These are phyloP conservation scores for Theodoxus fluviatilis DNA, from an alignment of 2,888 invertebrate genomes.

Conservation along the genomic window DNA sequence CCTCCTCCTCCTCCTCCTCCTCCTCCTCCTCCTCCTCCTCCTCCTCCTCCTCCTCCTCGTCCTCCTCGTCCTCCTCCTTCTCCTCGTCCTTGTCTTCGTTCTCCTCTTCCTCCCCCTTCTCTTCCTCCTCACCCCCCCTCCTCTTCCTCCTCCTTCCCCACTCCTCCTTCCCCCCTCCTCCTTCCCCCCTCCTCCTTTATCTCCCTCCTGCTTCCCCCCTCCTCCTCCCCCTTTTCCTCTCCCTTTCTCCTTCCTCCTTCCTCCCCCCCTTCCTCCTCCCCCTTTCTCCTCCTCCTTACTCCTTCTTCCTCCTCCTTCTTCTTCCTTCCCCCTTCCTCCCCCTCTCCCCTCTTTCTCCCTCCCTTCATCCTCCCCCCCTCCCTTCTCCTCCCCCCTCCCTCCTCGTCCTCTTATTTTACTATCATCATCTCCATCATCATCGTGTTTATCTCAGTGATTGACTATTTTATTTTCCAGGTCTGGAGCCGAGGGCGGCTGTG, in stretches of 20 bases:
- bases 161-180: not conserved
- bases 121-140: too few species aligned
- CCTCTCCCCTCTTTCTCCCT: not conserved
- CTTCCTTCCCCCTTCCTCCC: constrained; percentile 12
- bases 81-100: too few species aligned
- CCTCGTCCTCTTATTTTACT: not conserved
- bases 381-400: not conserved
- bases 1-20: too few species aligned
- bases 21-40: too few species aligned
- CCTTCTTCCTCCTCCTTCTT: not conserved
- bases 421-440: not conserved
- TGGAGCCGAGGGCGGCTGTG: too few species aligned
- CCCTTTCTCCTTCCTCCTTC: not conserved
- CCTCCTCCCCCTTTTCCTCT: not conserved
- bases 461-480: too few species aligned
- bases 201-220: not conserved
- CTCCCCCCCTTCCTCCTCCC: not conserved
- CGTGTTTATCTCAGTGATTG: too few species aligned
- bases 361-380: too few species aligned
- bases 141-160: not conserved
- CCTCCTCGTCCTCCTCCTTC: too few species aligned
- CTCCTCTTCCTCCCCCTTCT: too few species aligned
- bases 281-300: not conserved
- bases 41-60: too few species aligned
- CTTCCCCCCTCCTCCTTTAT: not conserved